phyloP scores from a whole-genome alignment of 1,140 invertebrate genomes.

The Papilio helenus region DNA sequence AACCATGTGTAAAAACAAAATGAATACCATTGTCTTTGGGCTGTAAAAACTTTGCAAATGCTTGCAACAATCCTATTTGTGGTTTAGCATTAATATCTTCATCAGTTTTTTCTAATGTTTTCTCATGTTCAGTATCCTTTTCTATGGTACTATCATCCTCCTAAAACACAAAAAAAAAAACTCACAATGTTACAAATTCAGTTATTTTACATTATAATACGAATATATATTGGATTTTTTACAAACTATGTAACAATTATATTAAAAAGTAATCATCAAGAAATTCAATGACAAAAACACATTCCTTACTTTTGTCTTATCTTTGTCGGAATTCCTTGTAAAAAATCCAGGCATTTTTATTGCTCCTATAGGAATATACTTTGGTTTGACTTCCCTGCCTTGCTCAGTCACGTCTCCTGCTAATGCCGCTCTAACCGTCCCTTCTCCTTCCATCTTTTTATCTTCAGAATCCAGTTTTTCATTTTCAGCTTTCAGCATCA shows the following conservation, averaged over 20 bases:
- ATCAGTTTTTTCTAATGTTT: constrained; percentile 78
- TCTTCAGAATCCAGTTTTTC: constrained; percentile 70
- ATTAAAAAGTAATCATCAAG: neutral
- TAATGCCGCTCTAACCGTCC: constrained; percentile 81
- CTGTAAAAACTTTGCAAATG: constrained; percentile 42
- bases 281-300: neutral
- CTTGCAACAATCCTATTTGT: constrained; percentile 32
- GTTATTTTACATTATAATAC: no score
- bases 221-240: neutral
- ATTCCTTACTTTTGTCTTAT: constrained; percentile 78
- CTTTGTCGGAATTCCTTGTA: constrained; percentile 89
- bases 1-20: neutral
- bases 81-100: constrained; percentile 67
- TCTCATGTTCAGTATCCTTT: constrained; percentile 75
- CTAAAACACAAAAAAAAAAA: constrained; percentile 49
- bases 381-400: constrained; percentile 88
- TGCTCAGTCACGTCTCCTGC: constrained; percentile 85
- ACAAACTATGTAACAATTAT: neutral
- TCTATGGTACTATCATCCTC: constrained; percentile 77
- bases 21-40: constrained; percentile 39
- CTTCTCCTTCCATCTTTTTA: constrained; percentile 80
- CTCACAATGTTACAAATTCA: no score
- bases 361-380: constrained; percentile 91
- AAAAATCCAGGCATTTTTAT: constrained; percentile 93
- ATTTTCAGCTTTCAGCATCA: constrained; percentile 87